Percentiles rank a stretch among this genome's conserved stretches.
phyloP scores from a whole-genome alignment of 2,888 invertebrate genomes.

The Pristionchus exspectatus region DNA sequence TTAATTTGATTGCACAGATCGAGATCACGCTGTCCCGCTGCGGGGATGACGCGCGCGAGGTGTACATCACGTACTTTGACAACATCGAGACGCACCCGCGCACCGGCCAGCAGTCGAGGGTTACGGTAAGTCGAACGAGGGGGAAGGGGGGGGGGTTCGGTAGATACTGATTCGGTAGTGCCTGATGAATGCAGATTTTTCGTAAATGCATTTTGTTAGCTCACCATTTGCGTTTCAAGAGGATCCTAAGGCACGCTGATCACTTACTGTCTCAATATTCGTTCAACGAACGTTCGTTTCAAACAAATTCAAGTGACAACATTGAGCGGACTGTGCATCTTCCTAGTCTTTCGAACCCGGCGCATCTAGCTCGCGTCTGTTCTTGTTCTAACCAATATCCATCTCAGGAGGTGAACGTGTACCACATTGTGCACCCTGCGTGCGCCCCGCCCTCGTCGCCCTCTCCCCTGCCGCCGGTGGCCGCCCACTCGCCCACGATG shows the following conservation, averaged over 20 bases:
- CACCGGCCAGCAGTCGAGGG: not conserved
- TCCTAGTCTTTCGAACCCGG: no score
- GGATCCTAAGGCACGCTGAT: no score
- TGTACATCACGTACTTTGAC: conserved; percentile 29
- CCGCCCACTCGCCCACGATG: not conserved
- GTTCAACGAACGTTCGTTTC: no score
- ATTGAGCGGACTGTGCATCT: no score
- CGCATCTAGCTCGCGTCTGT: no score
- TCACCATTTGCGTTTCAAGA: not conserved
- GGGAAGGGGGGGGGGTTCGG: not conserved
- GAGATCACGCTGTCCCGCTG: conserved; percentile 42
- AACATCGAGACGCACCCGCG: conserved; percentile 22
- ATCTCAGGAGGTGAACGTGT: conserved; percentile 17
- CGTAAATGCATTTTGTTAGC: no score
- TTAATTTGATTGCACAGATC: not conserved
- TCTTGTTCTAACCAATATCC: not conserved
- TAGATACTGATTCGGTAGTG: no score
- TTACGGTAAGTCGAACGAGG: not conserved
- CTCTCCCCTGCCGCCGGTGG: not conserved
- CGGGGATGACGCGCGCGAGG: conserved; percentile 25
- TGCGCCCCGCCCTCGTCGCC: not conserved
- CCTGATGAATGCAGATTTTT: no score
- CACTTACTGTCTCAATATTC: no score
- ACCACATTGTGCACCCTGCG: not conserved
- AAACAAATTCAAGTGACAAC: no score